phyloP scores from a whole-genome alignment of 2,888 invertebrate genomes.

The Dysmachus trigonus region DNA sequence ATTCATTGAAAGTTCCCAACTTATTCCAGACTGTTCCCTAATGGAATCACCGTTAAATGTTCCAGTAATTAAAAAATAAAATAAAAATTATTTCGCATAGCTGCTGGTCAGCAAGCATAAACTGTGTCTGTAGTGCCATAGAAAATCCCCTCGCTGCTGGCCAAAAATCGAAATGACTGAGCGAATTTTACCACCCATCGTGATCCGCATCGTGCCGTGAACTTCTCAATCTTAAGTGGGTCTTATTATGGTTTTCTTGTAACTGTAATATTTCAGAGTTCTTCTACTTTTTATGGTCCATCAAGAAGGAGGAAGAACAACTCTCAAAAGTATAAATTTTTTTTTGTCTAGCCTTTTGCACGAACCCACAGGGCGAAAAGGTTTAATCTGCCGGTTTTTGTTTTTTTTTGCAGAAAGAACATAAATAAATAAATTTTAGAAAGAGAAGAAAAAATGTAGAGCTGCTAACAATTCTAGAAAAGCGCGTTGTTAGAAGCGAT shows the following conservation, averaged over 20 bases:
- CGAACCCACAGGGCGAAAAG: neutral
- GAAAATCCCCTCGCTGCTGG: neutral
- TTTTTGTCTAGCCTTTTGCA: neutral
- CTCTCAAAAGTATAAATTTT: neutral
- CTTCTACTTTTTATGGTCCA: neutral
- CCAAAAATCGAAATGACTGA: neutral
- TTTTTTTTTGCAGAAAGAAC: neutral
- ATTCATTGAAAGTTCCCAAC: neutral
- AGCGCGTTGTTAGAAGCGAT: neutral
- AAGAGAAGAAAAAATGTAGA: neutral
- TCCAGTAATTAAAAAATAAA: neutral
- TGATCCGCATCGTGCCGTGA: neutral
- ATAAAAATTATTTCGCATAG: neutral
- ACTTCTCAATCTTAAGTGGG: neutral
- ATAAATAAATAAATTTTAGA: neutral
- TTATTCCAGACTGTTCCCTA: neutral
- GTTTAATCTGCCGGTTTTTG: neutral
- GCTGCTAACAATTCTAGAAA: neutral
- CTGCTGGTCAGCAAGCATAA: neutral
- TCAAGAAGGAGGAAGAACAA: neutral
- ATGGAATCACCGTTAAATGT: neutral
- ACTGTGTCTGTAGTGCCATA: neutral
- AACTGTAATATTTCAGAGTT: neutral
- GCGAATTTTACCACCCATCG: neutral
- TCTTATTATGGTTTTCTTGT: neutral